A percentile compares a stretch with the other conserved stretches of the same genome.
Conservation (phyloP, 2,888 invertebrate species). For the Drosophila rubida region DNA sequence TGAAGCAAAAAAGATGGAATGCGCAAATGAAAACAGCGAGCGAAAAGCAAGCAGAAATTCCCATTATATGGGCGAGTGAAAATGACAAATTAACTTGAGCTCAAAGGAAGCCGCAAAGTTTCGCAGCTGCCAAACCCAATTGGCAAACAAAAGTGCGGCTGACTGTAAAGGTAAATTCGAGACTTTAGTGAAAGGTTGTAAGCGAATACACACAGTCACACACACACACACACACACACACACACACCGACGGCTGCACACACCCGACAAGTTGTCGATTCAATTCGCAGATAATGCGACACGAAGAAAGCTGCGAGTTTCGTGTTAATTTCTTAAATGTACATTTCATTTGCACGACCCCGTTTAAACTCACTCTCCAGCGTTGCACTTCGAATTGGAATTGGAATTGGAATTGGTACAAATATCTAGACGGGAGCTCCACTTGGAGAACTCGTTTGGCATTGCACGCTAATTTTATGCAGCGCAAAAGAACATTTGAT, state of each 20-base stretch:
- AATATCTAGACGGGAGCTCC: no score
- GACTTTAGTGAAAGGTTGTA: slow-evolving; percentile 57
- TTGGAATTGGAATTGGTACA: no score
- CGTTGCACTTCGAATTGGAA: neutral
- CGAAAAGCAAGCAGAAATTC: slow-evolving; percentile 49
- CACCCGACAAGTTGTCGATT: slow-evolving; percentile 42
- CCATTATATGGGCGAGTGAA: slow-evolving; percentile 74
- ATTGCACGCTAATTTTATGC: neutral
- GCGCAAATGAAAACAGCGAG: slow-evolving; percentile 30
- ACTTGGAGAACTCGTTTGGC: neutral
- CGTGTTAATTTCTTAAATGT: slow-evolving; percentile 47
- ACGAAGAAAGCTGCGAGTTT: slow-evolving; percentile 47
- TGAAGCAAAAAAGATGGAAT: slow-evolving; percentile 11
- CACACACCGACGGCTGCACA: slow-evolving; percentile 6
- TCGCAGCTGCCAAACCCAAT: slow-evolving; percentile 63
- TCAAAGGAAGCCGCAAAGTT: slow-evolving; percentile 65
- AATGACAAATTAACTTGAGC: slow-evolving; percentile 78
- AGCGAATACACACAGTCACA: slow-evolving; percentile 16
- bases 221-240: slow-evolving; percentile 10
- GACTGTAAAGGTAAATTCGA: slow-evolving; percentile 60
- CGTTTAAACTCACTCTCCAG: slow-evolving; percentile 28
- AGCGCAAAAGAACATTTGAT: neutral
- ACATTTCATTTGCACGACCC: slow-evolving; percentile 35
- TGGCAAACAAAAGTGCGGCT: slow-evolving; percentile 64
- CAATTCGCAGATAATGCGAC: slow-evolving; percentile 52